Percentiles rank a stretch among this genome's conserved stretches.
Evolutionary conservation across 2,888 invertebrate species (phyloP).

Genomic region (Steinernema scapterisci): DNA sequence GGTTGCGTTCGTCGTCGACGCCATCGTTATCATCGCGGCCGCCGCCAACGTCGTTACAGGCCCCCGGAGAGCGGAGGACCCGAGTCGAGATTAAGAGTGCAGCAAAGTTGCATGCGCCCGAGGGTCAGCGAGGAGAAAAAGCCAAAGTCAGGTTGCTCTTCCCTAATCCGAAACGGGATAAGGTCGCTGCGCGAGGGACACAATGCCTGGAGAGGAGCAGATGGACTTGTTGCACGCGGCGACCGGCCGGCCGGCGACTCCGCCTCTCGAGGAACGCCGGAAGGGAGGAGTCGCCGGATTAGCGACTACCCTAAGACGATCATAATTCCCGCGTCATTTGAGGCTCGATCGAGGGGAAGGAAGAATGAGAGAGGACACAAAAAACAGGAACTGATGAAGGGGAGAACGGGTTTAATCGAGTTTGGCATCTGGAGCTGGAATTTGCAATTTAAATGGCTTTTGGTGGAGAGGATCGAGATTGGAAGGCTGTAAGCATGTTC

Average conservation of each 20-base stretch:
- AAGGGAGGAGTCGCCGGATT: slow-evolving; percentile 31
- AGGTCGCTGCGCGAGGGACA: not conserved
- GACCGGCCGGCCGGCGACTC: not conserved
- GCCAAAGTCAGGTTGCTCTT: not conserved
- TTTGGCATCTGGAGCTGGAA: too few relatives aligned
- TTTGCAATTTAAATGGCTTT: too few relatives aligned
- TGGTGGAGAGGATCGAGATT: too few relatives aligned
- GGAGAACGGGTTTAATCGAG: too few relatives aligned
- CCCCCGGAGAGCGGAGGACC: too few relatives aligned
- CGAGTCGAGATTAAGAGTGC: not conserved
- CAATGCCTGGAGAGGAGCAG: not conserved
- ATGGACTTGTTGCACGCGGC: slow-evolving; percentile 11
- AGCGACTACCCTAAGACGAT: slow-evolving; percentile 14
- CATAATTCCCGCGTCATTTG: not conserved
- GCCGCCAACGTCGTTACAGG: too few relatives aligned
- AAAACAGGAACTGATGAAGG: too few relatives aligned
- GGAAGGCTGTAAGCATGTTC: too few relatives aligned
- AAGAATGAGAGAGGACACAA: too few relatives aligned
- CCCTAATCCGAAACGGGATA: not conserved
- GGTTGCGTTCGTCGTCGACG: not conserved
- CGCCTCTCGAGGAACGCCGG: slow-evolving; percentile 19
- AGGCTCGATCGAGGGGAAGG: too few relatives aligned
- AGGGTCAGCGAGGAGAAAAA: not conserved
- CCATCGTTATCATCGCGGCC: slow-evolving; percentile 21
- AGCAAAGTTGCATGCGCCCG: not conserved